These are phyloP conservation scores for Dryoscopus gambensis DNA, from an alignment of 2,113 vertebrate genomes.

Conservation along the genomic window DNA sequence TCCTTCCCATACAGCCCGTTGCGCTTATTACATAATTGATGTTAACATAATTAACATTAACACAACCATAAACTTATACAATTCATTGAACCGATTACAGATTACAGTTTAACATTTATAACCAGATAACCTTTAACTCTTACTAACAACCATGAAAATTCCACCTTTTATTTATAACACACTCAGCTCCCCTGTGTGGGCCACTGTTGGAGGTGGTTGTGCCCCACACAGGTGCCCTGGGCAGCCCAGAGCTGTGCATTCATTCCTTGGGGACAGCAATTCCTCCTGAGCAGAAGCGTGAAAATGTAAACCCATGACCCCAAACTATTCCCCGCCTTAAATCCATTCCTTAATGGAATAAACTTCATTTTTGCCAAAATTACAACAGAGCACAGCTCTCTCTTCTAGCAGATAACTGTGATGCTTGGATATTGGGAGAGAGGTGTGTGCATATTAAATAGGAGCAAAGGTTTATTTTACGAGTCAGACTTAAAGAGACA, in stretches of 20 bases:
- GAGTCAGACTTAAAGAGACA: not conserved
- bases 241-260: not conserved
- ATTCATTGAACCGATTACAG: too few species aligned
- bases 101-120: too few species aligned
- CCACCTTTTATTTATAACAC: too few species aligned
- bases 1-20: too few species aligned
- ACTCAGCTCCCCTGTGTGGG: too few species aligned
- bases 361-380: not conserved
- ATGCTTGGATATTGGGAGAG: not conserved
- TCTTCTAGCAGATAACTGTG: not conserved
- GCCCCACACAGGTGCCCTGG: rapidly evolving
- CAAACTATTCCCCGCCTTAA: not conserved
- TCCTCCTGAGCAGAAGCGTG: not conserved
- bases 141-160: too few species aligned
- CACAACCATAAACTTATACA: too few species aligned
- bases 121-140: too few species aligned
- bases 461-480: not conserved
- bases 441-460: not conserved
- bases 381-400: not conserved
- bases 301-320: not conserved
- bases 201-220: not conserved
- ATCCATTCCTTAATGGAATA: not conserved
- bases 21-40: too few species aligned
- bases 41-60: too few species aligned
- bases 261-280: not conserved